A percentile compares a stretch with the other conserved stretches of the same genome.
Evolutionary conservation across 2,797 vertebrate species (phyloP).

Genomic region (Delichon dasypus): DNA sequence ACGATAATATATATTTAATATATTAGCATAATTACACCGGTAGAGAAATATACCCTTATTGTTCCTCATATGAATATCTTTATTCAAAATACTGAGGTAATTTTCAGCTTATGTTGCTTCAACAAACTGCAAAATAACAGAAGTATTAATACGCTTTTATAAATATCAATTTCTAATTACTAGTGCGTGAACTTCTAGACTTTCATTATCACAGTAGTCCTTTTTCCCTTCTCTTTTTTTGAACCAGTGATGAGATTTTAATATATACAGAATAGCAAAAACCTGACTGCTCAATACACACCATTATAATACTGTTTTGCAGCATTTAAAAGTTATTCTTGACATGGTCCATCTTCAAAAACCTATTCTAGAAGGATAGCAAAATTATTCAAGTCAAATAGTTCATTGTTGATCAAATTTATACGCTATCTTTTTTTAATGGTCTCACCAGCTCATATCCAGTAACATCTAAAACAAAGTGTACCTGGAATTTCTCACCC

Average conservation of each 20-base stretch:
- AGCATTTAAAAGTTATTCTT: background rate
- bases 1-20: background rate
- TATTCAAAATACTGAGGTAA: background rate
- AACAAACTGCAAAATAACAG: background rate
- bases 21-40: background rate
- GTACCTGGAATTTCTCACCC: slow-evolving; percentile 97
- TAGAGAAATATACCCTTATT: background rate
- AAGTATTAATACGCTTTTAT: background rate
- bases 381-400: background rate
- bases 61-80: background rate
- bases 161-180: background rate
- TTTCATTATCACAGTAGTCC: background rate
- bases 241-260: background rate
- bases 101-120: background rate
- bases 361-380: background rate
- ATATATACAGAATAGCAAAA: background rate
- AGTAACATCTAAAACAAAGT: slow-evolving; percentile 13
- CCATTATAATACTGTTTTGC: background rate
- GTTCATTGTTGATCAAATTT: background rate
- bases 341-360: background rate
- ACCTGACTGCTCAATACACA: background rate
- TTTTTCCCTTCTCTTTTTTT: background rate
- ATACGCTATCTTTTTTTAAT: background rate
- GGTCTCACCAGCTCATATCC: background rate
- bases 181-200: background rate